A percentile compares a stretch with the other conserved stretches of the same genome.
Evolutionary conservation across 2,888 invertebrate genomes (phyloP).

Genomic region (Trachelus troglodyta): DNA sequence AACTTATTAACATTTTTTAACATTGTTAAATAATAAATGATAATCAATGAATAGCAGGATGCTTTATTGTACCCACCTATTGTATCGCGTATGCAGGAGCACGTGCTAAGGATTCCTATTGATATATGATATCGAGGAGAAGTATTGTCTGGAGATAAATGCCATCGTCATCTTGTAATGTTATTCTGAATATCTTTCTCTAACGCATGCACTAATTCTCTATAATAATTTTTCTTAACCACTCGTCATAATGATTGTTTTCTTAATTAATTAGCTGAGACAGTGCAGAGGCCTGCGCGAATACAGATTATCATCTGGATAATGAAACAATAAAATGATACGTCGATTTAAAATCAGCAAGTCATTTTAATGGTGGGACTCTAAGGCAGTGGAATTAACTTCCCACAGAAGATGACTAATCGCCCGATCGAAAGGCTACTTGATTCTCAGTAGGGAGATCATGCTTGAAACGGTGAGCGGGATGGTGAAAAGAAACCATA

Average conservation of each 20-base stretch:
- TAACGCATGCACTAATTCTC: neutral
- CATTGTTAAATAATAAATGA: conserved; percentile 47
- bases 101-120: neutral
- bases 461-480: neutral
- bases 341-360: neutral
- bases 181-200: neutral
- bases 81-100: neutral
- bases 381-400: conserved; percentile 14
- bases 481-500: conserved; percentile 18
- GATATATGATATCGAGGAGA: neutral
- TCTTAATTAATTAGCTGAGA: neutral
- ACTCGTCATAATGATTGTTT: neutral
- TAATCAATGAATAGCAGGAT: conserved; percentile 67
- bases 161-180: neutral
- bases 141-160: neutral
- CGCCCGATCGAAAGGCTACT: neutral
- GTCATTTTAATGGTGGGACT: conserved; percentile 25
- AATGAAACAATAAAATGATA: neutral
- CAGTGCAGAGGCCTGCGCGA: no score
- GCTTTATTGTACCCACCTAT: conserved; percentile 46
- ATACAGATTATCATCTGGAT: neutral
- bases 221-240: neutral
- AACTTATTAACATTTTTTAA: conserved; percentile 63
- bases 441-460: neutral
- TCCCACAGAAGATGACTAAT: neutral